Percentiles rank a stretch among this genome's conserved stretches.
Conservation (phyloP, 2,888 invertebrate genomes). For the Pseudococcus longispinus region DNA sequence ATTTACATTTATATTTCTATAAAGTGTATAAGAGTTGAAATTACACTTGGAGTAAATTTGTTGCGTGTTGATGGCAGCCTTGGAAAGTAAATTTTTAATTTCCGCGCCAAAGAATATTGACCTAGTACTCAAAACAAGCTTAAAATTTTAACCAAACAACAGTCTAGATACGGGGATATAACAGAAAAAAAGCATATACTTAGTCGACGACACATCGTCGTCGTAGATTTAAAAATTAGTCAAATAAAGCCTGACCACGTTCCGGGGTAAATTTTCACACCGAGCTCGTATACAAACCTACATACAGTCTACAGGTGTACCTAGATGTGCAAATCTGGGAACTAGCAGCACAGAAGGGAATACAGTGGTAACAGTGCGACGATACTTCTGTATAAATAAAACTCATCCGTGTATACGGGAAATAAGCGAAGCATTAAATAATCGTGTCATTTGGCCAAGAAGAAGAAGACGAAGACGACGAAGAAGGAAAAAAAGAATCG, state of each 20-base stretch:
- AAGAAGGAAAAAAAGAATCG: not conserved
- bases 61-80: not conserved
- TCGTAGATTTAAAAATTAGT: not conserved
- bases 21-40: not conserved
- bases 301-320: not conserved
- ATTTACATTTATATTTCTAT: not conserved
- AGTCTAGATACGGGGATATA: not conserved
- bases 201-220: not conserved
- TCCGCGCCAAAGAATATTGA: not conserved
- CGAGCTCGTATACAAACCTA: not conserved
- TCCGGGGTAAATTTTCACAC: not conserved
- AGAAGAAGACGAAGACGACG: not conserved
- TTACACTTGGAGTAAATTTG: not conserved
- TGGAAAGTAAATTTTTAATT: not conserved
- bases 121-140: not conserved
- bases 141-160: not conserved
- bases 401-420: not conserved
- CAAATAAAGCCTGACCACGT: slow-evolving; percentile 8
- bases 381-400: slow-evolving; percentile 6
- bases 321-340: not conserved
- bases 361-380: not conserved
- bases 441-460: slow-evolving; percentile 30
- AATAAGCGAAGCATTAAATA: slow-evolving; percentile 40
- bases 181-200: not conserved
- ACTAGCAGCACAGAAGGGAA: not conserved